Conservation (phyloP, 2,113 vertebrate genomes). For the Sigmodon hispidus region DNA sequence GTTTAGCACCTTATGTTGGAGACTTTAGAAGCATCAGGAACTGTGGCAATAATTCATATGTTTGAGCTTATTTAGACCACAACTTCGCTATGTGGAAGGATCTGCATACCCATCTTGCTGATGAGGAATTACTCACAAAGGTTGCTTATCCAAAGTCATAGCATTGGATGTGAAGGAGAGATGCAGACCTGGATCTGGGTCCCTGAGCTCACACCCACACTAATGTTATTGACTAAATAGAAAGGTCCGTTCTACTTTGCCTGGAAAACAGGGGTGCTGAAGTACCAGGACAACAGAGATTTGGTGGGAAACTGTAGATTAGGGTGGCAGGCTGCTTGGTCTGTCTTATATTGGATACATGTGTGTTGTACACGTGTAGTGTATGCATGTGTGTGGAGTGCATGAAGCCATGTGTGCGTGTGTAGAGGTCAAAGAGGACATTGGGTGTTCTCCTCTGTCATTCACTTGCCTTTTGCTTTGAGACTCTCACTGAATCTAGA, state of each 20-base stretch:
- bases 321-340: neutral
- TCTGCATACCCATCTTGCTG: neutral
- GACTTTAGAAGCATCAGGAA: neutral
- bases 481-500: neutral
- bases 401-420: neutral
- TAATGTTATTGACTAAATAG: neutral
- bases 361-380: neutral
- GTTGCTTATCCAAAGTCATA: neutral
- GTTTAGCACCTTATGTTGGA: rapidly evolving
- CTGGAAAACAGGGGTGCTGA: neutral
- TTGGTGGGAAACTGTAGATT: neutral
- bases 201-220: neutral
- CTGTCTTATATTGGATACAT: neutral
- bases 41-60: neutral
- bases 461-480: neutral
- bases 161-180: neutral
- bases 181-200: neutral
- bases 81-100: too few species aligned
- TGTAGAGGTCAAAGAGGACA: neutral
- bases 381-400: neutral
- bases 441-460: neutral
- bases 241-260: neutral
- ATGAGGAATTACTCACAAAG: neutral
- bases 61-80: neutral
- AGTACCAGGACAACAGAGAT: neutral